Conservation (phyloP, 1,140 invertebrate species). For the Tigriopus japonicus region DNA sequence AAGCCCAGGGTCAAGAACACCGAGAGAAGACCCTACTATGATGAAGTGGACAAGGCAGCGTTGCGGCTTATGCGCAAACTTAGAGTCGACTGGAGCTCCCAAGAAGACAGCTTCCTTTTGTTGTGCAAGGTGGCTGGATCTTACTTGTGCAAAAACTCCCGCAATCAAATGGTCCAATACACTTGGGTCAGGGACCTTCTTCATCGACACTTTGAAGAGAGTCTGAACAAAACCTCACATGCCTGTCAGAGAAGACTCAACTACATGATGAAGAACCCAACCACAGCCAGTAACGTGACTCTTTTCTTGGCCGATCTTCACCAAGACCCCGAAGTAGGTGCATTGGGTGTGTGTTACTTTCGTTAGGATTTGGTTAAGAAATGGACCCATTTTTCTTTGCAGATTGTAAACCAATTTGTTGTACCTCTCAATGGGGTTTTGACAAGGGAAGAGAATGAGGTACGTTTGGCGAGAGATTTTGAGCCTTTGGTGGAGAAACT, state of each 20-base stretch:
- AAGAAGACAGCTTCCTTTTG: conserved; percentile 42
- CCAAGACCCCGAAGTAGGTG: conserved; percentile 32
- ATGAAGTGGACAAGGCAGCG: conserved; percentile 44
- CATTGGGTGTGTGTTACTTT: conserved; percentile 16
- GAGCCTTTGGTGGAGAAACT: conserved; percentile 1
- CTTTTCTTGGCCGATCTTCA: conserved; percentile 38
- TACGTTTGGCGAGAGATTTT: conserved; percentile 13
- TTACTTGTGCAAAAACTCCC: conserved; percentile 36
- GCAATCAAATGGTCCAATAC: conserved; percentile 30
- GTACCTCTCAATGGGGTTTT: neutral
- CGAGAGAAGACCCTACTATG: conserved; percentile 30
- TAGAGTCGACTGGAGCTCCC: conserved; percentile 26
- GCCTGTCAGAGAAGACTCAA: conserved; percentile 43
- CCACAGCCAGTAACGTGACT: conserved; percentile 35
- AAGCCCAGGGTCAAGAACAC: conserved; percentile 13
- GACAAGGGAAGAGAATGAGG: conserved; percentile 14
- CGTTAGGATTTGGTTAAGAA: no score
- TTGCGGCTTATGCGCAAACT: conserved; percentile 40
- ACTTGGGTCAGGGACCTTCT: conserved; percentile 40
- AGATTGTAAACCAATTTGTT: neutral
- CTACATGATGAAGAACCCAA: conserved; percentile 39
- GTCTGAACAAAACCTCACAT: conserved; percentile 43
- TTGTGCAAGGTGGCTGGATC: conserved; percentile 43
- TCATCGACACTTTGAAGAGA: conserved; percentile 26
- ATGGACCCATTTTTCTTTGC: no score